Evolutionary conservation across 2,888 invertebrate species (phyloP).

Genomic region (Ennomos quercinarius): DNA sequence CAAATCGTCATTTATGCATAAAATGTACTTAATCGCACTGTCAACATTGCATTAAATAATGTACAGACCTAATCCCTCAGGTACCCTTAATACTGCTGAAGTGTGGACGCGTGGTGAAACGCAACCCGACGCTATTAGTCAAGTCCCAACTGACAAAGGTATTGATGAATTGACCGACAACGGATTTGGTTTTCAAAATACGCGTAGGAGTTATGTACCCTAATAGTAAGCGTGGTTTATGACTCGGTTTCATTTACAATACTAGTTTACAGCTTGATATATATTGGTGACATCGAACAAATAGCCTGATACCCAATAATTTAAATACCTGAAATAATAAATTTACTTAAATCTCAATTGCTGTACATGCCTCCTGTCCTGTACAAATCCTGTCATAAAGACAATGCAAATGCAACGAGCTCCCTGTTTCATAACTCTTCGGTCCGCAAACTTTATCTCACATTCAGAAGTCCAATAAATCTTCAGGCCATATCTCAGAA

Average conservation of each 20-base stretch:
- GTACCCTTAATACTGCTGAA: not conserved
- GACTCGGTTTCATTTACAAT: conserved; percentile 10
- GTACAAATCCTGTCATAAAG: conserved; percentile 21
- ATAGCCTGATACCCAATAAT: conserved; percentile 3
- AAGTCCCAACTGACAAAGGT: conserved; percentile 27
- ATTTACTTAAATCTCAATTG: not conserved
- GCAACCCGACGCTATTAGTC: conserved; percentile 28
- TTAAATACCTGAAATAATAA: not conserved
- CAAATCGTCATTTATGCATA: not conserved
- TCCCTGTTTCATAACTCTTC: conserved; percentile 39
- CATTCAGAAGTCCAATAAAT: conserved; percentile 36
- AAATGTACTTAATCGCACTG: too few species aligned
- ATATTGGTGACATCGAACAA: conserved; percentile 5
- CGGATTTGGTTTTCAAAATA: conserved; percentile 29
- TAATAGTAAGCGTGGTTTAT: conserved; percentile 26
- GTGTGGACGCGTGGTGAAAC: conserved; percentile 22
- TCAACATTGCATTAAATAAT: not conserved
- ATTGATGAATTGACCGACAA: conserved; percentile 35
- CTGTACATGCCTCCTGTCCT: not conserved
- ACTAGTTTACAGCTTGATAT: conserved; percentile 7
- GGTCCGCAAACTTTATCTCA: conserved; percentile 34
- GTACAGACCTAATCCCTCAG: conserved; percentile 2
- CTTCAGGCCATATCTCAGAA: conserved; percentile 29
- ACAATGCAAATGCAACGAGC: conserved; percentile 30
- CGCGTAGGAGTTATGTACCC: conserved; percentile 20